These are phyloP conservation scores for Suncus etruscus DNA, from an alignment of 2,113 vertebrate species.

Conservation along the genomic window DNA sequence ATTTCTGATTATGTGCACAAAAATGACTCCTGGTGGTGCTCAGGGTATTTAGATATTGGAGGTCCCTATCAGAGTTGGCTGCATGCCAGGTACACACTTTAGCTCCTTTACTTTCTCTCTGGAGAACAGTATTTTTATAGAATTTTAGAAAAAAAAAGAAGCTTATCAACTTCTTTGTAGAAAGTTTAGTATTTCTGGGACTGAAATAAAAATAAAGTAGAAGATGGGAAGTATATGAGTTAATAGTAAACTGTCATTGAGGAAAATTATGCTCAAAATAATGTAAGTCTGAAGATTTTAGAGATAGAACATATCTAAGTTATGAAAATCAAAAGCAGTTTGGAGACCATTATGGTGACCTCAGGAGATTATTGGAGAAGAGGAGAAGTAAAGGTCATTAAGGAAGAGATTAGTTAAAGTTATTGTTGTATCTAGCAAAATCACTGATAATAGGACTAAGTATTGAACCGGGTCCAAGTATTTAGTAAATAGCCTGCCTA, in stretches of 20 bases:
- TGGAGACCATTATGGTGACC: neutral
- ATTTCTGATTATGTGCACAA: too few species aligned
- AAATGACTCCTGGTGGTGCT: too few species aligned
- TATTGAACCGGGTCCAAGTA: neutral
- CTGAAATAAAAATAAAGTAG: neutral
- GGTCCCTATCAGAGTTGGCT: too few species aligned
- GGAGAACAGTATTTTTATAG: conserved; percentile 27
- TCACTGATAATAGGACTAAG: neutral
- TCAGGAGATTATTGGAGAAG: neutral
- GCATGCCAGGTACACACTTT: too few species aligned
- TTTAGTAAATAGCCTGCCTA: neutral
- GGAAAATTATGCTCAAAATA: neutral
- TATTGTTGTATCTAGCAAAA: neutral
- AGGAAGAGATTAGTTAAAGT: neutral
- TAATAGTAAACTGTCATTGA: neutral
- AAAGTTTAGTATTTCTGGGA: conserved; percentile 16
- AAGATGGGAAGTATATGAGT: neutral
- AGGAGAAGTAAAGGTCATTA: neutral
- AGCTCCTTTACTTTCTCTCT: too few species aligned
- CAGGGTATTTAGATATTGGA: too few species aligned
- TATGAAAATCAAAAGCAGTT: neutral
- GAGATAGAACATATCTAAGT: neutral
- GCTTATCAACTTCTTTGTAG: neutral
- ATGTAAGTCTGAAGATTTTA: neutral
- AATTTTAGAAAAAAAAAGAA: conserved; percentile 8